phyloP scores from a whole-genome alignment of 2,113 vertebrate genomes.

The Trematocara zebra region DNA sequence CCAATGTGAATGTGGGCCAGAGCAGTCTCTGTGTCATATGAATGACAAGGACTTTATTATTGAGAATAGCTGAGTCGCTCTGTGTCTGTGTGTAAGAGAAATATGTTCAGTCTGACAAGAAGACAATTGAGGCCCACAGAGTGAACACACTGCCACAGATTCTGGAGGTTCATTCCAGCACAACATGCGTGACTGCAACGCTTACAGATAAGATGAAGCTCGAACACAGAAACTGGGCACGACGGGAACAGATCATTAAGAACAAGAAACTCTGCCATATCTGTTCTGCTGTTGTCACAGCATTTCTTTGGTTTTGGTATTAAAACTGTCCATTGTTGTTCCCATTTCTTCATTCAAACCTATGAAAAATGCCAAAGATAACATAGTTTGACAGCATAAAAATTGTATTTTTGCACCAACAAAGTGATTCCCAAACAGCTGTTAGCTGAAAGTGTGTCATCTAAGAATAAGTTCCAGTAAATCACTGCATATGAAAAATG shows the following conservation, averaged over 20 bases:
- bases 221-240: not conserved
- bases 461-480: not conserved
- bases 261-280: not conserved
- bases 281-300: not conserved
- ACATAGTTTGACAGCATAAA: not conserved
- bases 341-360: not conserved
- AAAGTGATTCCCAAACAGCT: not conserved
- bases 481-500: not conserved
- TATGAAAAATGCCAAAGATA: not conserved
- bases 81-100: not conserved
- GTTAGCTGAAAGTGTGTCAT: not conserved
- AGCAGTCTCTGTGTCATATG: not conserved
- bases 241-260: not conserved
- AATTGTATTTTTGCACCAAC: not conserved
- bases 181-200: not conserved
- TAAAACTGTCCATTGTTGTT: not conserved
- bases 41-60: slow-evolving; percentile 1
- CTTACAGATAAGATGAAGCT: not conserved
- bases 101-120: not conserved
- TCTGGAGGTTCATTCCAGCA: not conserved
- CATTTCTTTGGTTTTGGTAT: not conserved
- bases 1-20: not conserved
- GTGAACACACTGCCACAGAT: not conserved
- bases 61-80: not conserved
- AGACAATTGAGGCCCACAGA: not conserved